Evolutionary conservation across 2,888 invertebrate genomes (phyloP).

Genomic region (Lagria hirta): DNA sequence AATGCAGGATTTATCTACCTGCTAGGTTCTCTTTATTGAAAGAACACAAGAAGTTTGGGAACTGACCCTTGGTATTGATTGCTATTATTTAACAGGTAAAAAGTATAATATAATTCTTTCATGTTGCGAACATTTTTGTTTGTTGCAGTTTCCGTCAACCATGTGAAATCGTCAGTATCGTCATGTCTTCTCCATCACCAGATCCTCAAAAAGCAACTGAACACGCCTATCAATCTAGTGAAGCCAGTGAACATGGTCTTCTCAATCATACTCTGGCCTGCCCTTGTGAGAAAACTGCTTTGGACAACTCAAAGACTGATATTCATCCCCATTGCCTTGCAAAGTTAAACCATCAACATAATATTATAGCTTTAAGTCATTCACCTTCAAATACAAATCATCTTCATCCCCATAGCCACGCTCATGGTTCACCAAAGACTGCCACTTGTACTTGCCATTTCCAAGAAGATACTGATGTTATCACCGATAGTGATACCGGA

Average conservation of each 20-base stretch:
- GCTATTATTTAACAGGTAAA: too few relatives aligned
- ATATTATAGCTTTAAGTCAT: conserved; percentile 35
- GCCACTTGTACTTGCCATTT: conserved; percentile 50
- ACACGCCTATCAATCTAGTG: conserved; percentile 49
- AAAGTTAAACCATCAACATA: conserved; percentile 31
- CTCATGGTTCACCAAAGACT: conserved; percentile 46
- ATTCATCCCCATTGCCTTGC: conserved; percentile 29
- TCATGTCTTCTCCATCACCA: conserved; percentile 48
- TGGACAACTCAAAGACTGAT: conserved; percentile 30
- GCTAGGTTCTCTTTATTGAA: too few relatives aligned
- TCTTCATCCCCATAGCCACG: conserved; percentile 45
- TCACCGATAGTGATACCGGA: conserved; percentile 19
- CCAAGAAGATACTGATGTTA: conserved; percentile 40
- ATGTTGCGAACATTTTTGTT: too few relatives aligned
- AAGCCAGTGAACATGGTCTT: conserved; percentile 49
- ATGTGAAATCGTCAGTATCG: conserved; percentile 16
- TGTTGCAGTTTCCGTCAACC: conserved; percentile 6
- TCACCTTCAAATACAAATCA: conserved; percentile 40
- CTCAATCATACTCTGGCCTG: conserved; percentile 45
- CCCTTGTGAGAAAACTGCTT: conserved; percentile 44
- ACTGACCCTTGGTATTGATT: too few relatives aligned
- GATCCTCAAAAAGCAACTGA: conserved; percentile 47
- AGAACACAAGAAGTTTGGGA: too few relatives aligned
- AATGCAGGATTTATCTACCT: too few relatives aligned
- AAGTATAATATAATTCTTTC: too few relatives aligned